These are phyloP conservation scores for Leptinotarsa lineolata DNA, from an alignment of 1,140 invertebrate species.

Conservation along the genomic window DNA sequence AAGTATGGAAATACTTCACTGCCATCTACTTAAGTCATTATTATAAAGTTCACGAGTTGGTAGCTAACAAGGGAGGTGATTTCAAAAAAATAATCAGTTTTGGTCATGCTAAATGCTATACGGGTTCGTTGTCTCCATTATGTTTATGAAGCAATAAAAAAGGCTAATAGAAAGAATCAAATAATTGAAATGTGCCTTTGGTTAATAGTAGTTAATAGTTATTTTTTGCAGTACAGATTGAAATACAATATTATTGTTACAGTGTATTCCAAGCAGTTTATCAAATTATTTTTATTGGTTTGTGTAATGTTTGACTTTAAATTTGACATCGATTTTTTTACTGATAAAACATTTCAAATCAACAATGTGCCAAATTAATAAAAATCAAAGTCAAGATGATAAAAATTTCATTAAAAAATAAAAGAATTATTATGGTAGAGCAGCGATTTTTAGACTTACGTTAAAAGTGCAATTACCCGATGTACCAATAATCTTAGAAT, in stretches of 20 bases:
- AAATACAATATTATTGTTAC: not conserved
- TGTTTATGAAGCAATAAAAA: conserved; percentile 28
- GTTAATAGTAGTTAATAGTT: conserved; percentile 18
- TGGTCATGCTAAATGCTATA: not conserved
- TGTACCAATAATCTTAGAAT: conserved; percentile 40
- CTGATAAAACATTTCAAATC: not conserved
- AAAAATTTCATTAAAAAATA: conserved; percentile 8
- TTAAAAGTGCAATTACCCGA: conserved; percentile 46
- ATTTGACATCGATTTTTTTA: not conserved
- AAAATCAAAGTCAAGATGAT: conserved; percentile 13
- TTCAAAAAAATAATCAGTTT: not conserved
- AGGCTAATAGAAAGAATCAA: conserved; percentile 17
- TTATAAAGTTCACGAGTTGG: conserved; percentile 20
- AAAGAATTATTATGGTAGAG: conserved; percentile 25
- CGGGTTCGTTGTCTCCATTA: conserved; percentile 19
- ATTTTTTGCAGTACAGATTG: not conserved
- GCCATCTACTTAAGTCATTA: conserved; percentile 38
- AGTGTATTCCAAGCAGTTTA: not conserved
- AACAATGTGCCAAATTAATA: conserved; percentile 29
- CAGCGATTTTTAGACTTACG: conserved; percentile 29
- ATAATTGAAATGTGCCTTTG: conserved; percentile 28
- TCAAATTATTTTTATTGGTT: not conserved
- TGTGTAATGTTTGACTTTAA: not conserved
- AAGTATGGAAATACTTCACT: conserved; percentile 40
- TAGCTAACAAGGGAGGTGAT: conserved; percentile 1